Percentiles rank a stretch among this genome's conserved stretches.
phyloP scores from a whole-genome alignment of 2,888 invertebrate genomes.

The Drosophila fungiperda region DNA sequence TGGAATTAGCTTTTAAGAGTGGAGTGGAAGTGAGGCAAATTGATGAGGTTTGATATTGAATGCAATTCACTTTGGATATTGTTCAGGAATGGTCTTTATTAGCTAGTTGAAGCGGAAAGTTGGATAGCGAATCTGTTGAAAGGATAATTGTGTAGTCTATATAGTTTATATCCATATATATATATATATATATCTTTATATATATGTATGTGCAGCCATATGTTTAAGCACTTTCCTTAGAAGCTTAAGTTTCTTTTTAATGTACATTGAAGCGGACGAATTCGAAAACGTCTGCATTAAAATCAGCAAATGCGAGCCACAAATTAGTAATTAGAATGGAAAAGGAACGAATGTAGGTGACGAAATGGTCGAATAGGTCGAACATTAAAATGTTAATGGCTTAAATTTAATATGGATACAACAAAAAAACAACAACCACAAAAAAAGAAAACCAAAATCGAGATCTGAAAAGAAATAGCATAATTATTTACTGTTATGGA shows the following conservation, averaged over 20 bases:
- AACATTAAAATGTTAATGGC: constrained; percentile 18
- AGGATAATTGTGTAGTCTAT: constrained; percentile 46
- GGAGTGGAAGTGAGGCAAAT: constrained; percentile 5
- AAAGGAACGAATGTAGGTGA: constrained; percentile 44
- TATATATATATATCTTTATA: constrained; percentile 19
- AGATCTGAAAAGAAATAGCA: constrained; percentile 55
- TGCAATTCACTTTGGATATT: constrained; percentile 29
- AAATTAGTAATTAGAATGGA: constrained; percentile 53
- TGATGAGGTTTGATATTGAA: constrained; percentile 43
- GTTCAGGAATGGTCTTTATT: constrained; percentile 24
- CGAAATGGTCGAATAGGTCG: constrained; percentile 23
- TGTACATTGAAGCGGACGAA: constrained; percentile 47
- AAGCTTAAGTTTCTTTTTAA: constrained; percentile 46
- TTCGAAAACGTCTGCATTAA: constrained; percentile 53
- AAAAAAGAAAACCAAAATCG: constrained; percentile 7
- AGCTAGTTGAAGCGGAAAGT: constrained; percentile 56
- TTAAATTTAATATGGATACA: constrained; percentile 37
- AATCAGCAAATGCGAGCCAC: constrained; percentile 78
- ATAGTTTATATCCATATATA: constrained; percentile 27
- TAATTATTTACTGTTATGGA: constrained; percentile 76
- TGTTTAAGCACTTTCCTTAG: constrained; percentile 21
- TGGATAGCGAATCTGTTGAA: constrained; percentile 57
- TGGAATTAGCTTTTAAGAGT: constrained; percentile 34
- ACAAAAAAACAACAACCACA: constrained; percentile 1
- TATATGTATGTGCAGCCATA: constrained; percentile 26